phyloP scores from a whole-genome alignment of 2,113 vertebrate species.

The Ellobius talpinus region DNA sequence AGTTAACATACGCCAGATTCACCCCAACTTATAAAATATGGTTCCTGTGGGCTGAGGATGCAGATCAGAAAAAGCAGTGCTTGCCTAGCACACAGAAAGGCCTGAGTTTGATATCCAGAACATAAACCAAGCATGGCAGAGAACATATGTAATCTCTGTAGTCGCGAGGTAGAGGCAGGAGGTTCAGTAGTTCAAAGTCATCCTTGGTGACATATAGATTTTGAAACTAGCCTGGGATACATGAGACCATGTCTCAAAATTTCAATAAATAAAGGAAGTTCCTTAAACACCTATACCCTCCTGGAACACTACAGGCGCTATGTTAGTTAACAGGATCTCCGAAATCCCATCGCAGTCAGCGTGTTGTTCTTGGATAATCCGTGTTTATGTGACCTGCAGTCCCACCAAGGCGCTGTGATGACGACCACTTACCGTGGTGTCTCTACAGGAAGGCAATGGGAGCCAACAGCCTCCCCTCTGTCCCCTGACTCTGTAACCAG shows the following conservation, averaged over 20 bases:
- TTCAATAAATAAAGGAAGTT: not conserved
- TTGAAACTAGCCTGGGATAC: not conserved
- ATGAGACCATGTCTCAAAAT: not conserved
- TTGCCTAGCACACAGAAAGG: not conserved
- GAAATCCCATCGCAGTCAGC: not conserved
- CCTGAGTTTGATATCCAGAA: not conserved
- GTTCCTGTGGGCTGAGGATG: not conserved
- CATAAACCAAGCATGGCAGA: not conserved
- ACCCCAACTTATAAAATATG: conserved; percentile 11
- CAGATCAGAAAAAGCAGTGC: not conserved
- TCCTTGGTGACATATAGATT: not conserved
- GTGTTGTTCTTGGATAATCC: not conserved
- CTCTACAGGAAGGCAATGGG: conserved; percentile 16
- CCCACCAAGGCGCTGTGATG: conserved; percentile 9
- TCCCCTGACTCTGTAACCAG: conserved; percentile 47
- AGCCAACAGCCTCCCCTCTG: not conserved
- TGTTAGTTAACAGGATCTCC: not conserved
- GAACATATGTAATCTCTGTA: not conserved
- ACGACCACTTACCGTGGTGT: conserved; percentile 5
- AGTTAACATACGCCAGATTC: not conserved
- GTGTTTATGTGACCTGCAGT: not conserved
- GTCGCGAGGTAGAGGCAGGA: not conserved
- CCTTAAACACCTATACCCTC: not conserved
- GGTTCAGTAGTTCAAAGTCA: not conserved
- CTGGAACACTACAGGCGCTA: not conserved